Evolutionary conservation across 2,888 invertebrate species (phyloP), one percentile per base, ranked within the genome.

Genomic region (Polydrusus pterygomalis): DNA sequence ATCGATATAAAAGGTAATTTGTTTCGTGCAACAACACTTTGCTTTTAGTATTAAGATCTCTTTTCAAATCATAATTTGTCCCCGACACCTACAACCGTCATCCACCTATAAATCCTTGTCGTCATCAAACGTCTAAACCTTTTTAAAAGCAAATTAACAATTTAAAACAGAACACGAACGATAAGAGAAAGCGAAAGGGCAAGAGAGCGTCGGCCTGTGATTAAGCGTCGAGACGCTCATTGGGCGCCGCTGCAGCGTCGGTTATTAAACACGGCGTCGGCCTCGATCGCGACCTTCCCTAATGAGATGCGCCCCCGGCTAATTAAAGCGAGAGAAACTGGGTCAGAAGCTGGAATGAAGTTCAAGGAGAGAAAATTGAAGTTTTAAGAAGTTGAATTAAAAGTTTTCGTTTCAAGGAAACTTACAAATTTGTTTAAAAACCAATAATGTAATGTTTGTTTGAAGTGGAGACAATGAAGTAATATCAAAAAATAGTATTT

Each of bases 231-330:
- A 73, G 73, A 64, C 77, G 73, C 73, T 70, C 54, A 70, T 69
- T 69, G 73, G 73, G 65, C 60, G 67, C 34, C 51, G 38, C 17
- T 56, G 68, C 40, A 51, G 45, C 62, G 69, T 34, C 40, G 65
- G 64, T 69, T 72, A 65, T 76, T 63, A 74, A 74, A 74, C 60
- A 60, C 70, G 70, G 43, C 71, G 73, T 67, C 77, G 73, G 72
- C 73, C 77, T 77, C 69, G 77, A 38, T 68, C 77, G 64, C 77
- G 77, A 77, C 77, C 77, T 77, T 77, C 77, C 77, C 77, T 77
- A 77, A 77, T 77, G 77, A 77, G 77, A 77, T 77, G 77, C 73
- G 73, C 73, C 77, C 69, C 73, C 56, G 73, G 77, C 73, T 77
- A 77, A 77, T 77, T 77, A 77, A 77, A 72, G 72, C 64, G 69